Conservation (phyloP, 2,113 vertebrate genomes). For the Mionectes macconnelli region DNA sequence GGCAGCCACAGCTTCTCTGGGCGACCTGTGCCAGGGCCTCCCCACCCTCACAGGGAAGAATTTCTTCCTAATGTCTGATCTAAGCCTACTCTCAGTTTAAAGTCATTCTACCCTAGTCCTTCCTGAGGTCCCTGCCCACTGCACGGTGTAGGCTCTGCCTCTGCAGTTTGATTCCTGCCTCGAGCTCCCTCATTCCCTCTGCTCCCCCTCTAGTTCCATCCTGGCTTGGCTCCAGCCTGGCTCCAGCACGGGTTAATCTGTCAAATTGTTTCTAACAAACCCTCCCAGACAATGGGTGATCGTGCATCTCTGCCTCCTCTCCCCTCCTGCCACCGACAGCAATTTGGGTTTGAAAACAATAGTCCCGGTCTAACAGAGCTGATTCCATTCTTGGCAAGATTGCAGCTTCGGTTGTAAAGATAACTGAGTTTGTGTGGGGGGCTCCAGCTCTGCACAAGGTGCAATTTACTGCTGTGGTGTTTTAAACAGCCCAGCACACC, state of each 20-base stretch:
- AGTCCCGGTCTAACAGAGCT: not conserved
- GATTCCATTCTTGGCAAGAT: not conserved
- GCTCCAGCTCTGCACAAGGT: not conserved
- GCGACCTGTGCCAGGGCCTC: not conserved
- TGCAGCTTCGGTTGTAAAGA: slow-evolving; percentile 36
- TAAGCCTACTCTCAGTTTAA: not conserved
- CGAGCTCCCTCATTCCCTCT: rapidly evolving
- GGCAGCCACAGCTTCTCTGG: not conserved
- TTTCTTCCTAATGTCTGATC: not conserved
- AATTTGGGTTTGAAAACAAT: slow-evolving; percentile 17
- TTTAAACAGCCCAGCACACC: not conserved
- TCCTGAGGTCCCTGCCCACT: not conserved
- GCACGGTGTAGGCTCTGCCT: not conserved
- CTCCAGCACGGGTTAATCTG: slow-evolving; percentile 24
- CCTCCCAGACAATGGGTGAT: not conserved
- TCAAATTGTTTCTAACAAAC: not conserved
- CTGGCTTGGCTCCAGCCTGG: not conserved
- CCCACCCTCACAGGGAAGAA: not conserved
- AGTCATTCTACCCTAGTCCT: not conserved
- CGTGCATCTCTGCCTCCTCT: not conserved
- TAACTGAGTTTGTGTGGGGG: not conserved
- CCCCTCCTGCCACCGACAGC: not conserved
- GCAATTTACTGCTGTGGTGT: rapidly evolving
- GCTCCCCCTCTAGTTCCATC: not conserved
- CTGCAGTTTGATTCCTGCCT: not conserved